A percentile compares a stretch with the other conserved stretches of the same genome.
These are phyloP conservation scores for Copidosoma aretas DNA, from an alignment of 2,888 invertebrate genomes.

Conservation along the genomic window DNA sequence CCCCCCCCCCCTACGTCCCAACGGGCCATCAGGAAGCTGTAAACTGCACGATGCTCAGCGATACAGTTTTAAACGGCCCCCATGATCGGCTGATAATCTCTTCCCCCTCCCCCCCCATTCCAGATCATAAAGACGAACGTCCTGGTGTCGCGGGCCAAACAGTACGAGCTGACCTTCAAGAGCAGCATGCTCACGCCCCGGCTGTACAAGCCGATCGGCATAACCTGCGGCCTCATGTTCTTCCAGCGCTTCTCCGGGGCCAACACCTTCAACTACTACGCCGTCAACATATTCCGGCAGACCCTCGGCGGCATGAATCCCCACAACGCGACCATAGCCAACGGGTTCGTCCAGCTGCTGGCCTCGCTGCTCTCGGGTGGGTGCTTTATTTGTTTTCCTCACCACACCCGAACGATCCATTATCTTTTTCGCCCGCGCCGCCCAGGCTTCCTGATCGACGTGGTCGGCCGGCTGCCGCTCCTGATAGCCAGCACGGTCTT, in stretches of 20 bases:
- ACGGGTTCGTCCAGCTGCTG: constrained; percentile 84
- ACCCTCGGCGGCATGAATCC: constrained; percentile 84
- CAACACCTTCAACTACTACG: constrained; percentile 85
- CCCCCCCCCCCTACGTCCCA: constrained; percentile 84
- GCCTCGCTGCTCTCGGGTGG: constrained; percentile 79
- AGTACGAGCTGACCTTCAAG: constrained; percentile 58
- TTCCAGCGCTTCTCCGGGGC: constrained; percentile 87
- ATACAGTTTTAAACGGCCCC: neutral
- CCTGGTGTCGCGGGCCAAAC: constrained; percentile 58
- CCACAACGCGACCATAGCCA: constrained; percentile 83
- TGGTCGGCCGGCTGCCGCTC: constrained; percentile 82
- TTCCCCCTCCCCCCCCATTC: neutral
- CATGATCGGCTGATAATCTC: neutral
- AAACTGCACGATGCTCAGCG: no score
- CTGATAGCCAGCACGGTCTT: constrained; percentile 83
- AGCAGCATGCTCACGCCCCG: constrained; percentile 59
- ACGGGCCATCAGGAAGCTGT: constrained; percentile 88
- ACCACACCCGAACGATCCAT: neutral
- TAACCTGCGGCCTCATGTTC: constrained; percentile 87
- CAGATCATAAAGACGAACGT: constrained; percentile 61
- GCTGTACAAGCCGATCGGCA: constrained; percentile 75
- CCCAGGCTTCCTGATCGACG: constrained; percentile 77
- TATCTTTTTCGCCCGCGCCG: neutral
- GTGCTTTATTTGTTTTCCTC: constrained; percentile 2
- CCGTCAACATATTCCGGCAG: constrained; percentile 84